A percentile compares a stretch with the other conserved stretches of the same genome.
phyloP scores from a whole-genome alignment of 1,140 invertebrate genomes.

The Pseudomyrmex gracilis region DNA sequence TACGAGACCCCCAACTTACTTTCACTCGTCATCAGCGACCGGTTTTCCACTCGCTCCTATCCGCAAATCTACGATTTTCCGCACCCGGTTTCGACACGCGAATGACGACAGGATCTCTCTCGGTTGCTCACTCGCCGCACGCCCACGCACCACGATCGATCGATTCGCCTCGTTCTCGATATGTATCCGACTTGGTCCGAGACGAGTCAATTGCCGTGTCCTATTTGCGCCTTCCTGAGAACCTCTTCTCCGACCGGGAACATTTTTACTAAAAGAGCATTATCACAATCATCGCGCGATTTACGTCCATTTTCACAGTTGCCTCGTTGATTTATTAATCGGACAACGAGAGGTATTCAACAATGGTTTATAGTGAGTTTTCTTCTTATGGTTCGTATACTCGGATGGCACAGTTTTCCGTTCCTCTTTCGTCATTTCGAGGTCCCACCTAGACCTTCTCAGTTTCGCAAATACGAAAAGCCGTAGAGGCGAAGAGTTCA shows the following conservation, averaged over 20 bases:
- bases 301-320: background rate
- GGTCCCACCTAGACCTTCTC: conserved; percentile 52
- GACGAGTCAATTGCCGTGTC: background rate
- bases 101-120: conserved; percentile 34
- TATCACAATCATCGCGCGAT: background rate
- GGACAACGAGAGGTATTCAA: background rate
- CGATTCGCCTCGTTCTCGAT: background rate
- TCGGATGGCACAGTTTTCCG: conserved; percentile 15
- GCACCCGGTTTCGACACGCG: conserved; percentile 64
- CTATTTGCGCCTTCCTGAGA: conserved; percentile 5
- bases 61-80: conserved; percentile 68
- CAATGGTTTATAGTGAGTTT: background rate
- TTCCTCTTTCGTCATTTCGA: conserved; percentile 26
- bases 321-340: background rate
- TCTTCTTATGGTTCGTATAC: background rate
- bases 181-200: background rate
- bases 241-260: background rate
- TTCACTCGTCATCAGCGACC: conserved; percentile 82
- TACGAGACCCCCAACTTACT: conserved; percentile 72
- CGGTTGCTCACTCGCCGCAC: background rate
- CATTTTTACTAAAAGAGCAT: background rate
- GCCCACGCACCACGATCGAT: conserved; percentile 37
- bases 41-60: conserved; percentile 75
- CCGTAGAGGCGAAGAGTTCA: background rate
- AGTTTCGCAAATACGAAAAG: conserved; percentile 37